Evolutionary conservation across 1,140 invertebrate genomes (phyloP).

Genomic region (Nylanderia fulva): DNA sequence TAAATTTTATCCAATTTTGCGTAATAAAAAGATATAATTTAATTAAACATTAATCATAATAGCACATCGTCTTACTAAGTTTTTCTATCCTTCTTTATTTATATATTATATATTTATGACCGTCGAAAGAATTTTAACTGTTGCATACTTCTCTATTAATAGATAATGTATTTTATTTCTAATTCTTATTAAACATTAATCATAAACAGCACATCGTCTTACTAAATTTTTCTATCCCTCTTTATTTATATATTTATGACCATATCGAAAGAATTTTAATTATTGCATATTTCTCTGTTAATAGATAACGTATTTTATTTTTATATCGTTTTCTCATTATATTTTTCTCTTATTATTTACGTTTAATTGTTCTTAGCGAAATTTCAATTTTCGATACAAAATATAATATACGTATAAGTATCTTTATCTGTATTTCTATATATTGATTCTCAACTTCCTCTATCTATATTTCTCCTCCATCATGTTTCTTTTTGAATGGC

Average conservation of each 20-base stretch:
- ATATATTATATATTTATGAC: not conserved
- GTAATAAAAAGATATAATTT: not conserved
- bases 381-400: not conserved
- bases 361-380: not conserved
- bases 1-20: too few species aligned
- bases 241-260: not conserved
- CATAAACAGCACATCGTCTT: not conserved
- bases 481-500: not conserved
- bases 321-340: not conserved
- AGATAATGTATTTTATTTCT: not conserved
- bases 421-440: not conserved
- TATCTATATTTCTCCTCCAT: constrained; percentile 23
- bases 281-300: too few species aligned
- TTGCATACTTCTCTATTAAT: too few species aligned
- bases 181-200: too few species aligned
- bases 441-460: constrained; percentile 11
- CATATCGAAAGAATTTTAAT: not conserved
- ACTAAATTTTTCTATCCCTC: not conserved
- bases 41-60: not conserved
- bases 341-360: too few species aligned
- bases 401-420: too few species aligned
- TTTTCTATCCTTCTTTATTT: not conserved
- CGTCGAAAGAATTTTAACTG: not conserved
- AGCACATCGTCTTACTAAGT: not conserved
- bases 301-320: not conserved